Evolutionary conservation across 2,888 invertebrate genomes (phyloP).

Genomic region (Tinea trinotella): DNA sequence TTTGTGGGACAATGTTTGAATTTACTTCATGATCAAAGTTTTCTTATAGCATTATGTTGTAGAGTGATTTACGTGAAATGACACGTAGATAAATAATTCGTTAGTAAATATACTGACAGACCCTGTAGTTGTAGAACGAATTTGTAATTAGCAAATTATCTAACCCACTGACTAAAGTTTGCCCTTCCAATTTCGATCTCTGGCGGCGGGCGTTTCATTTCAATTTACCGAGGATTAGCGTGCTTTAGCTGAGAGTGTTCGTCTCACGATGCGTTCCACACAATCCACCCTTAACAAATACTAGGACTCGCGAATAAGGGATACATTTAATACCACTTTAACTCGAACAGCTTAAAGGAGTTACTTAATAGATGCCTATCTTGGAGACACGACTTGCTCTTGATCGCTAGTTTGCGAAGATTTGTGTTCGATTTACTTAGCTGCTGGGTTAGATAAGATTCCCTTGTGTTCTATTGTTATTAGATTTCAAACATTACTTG

Average conservation of each 20-base stretch:
- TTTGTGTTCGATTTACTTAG: conserved; percentile 14
- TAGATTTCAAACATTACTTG: not conserved
- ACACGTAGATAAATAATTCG: too few relatives aligned
- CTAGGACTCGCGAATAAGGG: conserved; percentile 33
- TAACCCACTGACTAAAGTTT: conserved; percentile 24
- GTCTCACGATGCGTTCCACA: conserved; percentile 26
- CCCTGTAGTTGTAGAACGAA: conserved; percentile 21
- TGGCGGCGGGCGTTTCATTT: conserved; percentile 35
- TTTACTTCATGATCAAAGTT: not conserved
- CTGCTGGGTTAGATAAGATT: not conserved
- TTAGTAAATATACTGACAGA: too few relatives aligned
- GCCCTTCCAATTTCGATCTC: conserved; percentile 22
- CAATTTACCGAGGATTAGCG: conserved; percentile 40
- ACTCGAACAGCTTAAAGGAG: conserved; percentile 32
- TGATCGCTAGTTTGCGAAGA: conserved; percentile 15
- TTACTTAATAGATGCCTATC: conserved; percentile 36
- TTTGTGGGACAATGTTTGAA: conserved; percentile 5
- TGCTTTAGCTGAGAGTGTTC: conserved; percentile 25
- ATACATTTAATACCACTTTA: conserved; percentile 36
- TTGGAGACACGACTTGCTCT: conserved; percentile 12
- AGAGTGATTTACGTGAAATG: too few relatives aligned
- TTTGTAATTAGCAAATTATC: conserved; percentile 25
- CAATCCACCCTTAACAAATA: conserved; percentile 27
- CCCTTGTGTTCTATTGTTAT: not conserved
- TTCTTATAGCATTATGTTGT: too few relatives aligned